phyloP scores from a whole-genome alignment of 1,140 invertebrate genomes.

The Cephus cinctus region DNA sequence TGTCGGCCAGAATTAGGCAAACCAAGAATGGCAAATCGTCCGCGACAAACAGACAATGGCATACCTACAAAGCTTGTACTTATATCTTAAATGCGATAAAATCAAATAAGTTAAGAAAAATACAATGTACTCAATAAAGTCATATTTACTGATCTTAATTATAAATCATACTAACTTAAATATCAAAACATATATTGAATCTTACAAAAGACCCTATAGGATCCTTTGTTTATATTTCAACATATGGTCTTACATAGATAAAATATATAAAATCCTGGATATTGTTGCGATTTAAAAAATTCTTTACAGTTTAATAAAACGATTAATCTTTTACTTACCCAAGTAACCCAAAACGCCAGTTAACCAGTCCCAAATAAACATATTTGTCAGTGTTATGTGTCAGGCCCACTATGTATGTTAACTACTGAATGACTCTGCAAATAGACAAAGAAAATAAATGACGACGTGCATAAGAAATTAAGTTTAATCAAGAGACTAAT shows the following conservation, averaged over 20 bases:
- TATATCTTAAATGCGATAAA: constrained; percentile 8
- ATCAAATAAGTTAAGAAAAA: neutral
- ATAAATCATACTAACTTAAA: neutral
- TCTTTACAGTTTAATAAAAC: constrained; percentile 40
- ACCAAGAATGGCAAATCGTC: constrained; percentile 53
- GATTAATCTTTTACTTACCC: constrained; percentile 67
- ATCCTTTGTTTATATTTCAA: neutral
- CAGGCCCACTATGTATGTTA: constrained; percentile 24
- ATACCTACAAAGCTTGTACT: constrained; percentile 15
- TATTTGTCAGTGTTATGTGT: constrained; percentile 55
- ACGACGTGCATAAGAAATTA: neutral
- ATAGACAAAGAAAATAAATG: too few relatives aligned
- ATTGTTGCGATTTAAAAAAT: neutral
- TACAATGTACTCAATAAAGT: too few relatives aligned
- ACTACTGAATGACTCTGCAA: constrained; percentile 51
- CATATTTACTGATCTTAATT: constrained; percentile 6
- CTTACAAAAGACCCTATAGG: neutral
- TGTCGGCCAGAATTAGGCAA: constrained; percentile 48
- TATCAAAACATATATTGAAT: neutral
- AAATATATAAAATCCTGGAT: too few relatives aligned
- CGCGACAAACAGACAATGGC: constrained; percentile 26
- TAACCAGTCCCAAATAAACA: constrained; percentile 99
- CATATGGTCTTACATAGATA: neutral
- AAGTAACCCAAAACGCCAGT: constrained; percentile 93
- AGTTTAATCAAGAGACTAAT: neutral